Evolutionary conservation across 2,113 vertebrate species (phyloP), one percentile per base, ranked within the genome.

Genomic region (Colius striatus): DNA sequence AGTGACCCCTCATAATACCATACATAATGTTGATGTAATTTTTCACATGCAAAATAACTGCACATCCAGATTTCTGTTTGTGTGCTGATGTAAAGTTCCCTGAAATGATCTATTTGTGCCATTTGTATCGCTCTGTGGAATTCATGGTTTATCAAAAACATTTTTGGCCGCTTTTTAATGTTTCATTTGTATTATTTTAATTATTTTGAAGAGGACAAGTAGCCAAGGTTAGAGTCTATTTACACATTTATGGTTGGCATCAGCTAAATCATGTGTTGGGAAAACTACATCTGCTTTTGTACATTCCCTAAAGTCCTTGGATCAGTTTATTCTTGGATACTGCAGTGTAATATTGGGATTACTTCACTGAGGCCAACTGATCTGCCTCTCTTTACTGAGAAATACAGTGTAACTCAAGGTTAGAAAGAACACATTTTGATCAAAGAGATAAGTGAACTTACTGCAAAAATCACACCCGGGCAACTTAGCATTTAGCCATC

Each of bases 231-330:
- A 75, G 61, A 88, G 13, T 16, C 18, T 91, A 45, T 94, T 87
- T 84, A 84, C 38, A 34, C 11, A 8, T 14, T 30, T 74, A 84
- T 17, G 30, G 29, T 26, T 84, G 38, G 55, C 36, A 87, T 72
- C n/a, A 74, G 63, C 21, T 83, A 50, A 78, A 34, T 85, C 65
- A 80, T 10, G 48, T 51, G 67, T 67, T 93, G 92, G 91, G 93
- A 97, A 97, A 96, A 79, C 8, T 61, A 47, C 89, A 95, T 83
- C 92, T 96, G 95, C 73, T 85, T 74, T 92, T 80, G 54, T 63
- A 85, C 58, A 38, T 67, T 91, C 34, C 38, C 20, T 58, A 2
- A 65, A 77, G 73, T 82, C 57, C 29, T 29, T 78, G 83, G 77
- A 84, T 65, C 76, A 70, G 61, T 87, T 53, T 50, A 1, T n/a